Evolutionary conservation across 2,113 vertebrate genomes (phyloP).

Genomic region (Zosterops lateralis): DNA sequence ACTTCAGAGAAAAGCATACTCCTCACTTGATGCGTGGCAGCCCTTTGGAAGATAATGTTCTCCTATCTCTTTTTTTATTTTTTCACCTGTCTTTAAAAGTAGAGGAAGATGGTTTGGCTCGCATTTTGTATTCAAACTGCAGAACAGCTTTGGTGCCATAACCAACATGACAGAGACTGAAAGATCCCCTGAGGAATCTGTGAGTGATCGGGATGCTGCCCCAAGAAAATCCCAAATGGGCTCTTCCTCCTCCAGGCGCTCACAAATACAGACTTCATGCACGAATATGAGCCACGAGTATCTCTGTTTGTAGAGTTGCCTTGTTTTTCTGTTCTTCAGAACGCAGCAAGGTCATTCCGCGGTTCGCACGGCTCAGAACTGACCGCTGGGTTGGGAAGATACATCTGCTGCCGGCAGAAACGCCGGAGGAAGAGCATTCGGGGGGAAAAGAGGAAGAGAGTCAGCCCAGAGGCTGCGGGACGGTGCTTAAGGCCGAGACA

Average conservation of each 20-base stretch:
- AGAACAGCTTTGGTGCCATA: neutral
- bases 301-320: neutral
- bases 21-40: neutral
- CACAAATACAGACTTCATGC: neutral
- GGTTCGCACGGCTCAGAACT: neutral
- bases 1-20: neutral
- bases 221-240: neutral
- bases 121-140: neutral
- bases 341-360: neutral
- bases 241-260: neutral
- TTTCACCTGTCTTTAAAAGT: neutral
- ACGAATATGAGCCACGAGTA: neutral
- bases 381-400: neutral
- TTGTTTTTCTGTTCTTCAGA: neutral
- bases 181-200: neutral
- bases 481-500: neutral
- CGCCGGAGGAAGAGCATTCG: neutral
- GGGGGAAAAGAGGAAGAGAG: too few relatives aligned
- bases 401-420: neutral
- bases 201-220: accelerated
- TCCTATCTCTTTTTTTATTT: neutral
- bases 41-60: neutral
- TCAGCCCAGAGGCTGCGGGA: neutral
- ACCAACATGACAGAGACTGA: neutral
- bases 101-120: neutral